Base-by-base conservation (phyloP, 2,888 invertebrate species). In the Troides oblongomaculatus region DNA sequence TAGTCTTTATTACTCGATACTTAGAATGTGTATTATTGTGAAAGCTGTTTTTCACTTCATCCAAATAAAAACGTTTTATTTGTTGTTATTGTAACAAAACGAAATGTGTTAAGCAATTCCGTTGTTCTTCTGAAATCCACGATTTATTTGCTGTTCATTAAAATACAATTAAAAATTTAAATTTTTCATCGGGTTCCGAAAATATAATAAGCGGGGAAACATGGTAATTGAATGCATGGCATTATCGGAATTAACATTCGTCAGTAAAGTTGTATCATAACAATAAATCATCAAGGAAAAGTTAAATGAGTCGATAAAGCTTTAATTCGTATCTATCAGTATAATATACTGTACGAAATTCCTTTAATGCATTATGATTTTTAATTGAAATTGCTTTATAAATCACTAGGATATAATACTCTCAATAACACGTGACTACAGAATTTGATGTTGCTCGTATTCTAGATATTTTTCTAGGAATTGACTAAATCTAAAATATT, bases 401-500 rank as follows among this genome's bases (percentile, higher is more conserved):
- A n/a, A 30, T 30, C 30, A 3, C 30, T 30, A 30, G 5, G 30
- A 30, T 3, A 30, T 30, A 30, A 30, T n/a, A 53, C 6, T n/a
- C 18, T 6, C 53, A 53, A 53, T 6, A n/a, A 53, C n/a, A n/a
- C 1, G 12, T 14, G 50, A 14, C 17, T 50, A 50, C n/a, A n/a
- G 5, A 53, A n/a, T n/a, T n/a, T 6, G 5, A 53, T 4, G 53
- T n/a, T 18, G n/a, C 50, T 18, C 14, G 50, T 53, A 53, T n/a
- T 53, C 18, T 53, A 18, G 0, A 46, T 0, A 12, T 69, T 73
- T 71, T 64, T 69, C 72, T 76, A 79, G 79, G 81, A 83, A 88
- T 87, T 86, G 85, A 86, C 85, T 84, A 84, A 83, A 86, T 82
- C 87, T 87, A 88, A 86, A 87, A 85, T 86, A 87, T 87, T 87